Evolutionary conservation across 2,113 vertebrate species (phyloP), one percentile per base, ranked within the genome.

Genomic region (Lamprotornis superbus): DNA sequence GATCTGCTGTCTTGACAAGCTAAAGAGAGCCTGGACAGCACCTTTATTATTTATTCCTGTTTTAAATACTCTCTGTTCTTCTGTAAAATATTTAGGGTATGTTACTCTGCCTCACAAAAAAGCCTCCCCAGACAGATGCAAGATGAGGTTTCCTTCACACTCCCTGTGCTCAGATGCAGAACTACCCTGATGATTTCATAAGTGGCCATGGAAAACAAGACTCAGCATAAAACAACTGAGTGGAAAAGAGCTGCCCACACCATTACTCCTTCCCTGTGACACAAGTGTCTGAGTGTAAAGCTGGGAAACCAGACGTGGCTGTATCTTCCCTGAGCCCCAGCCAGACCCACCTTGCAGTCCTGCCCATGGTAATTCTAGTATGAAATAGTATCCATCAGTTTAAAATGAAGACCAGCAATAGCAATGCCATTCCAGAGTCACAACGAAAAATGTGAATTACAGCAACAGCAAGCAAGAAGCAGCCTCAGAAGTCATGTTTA

Each of bases 281-380:
- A n/a, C 28, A 60, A 60, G 20, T 2, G 15, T 76, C 65, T 2
- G 0, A 87, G 25, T 4, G 10, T 25, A 71, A 65, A 78, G 50
- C 40, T 50, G 71, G 19, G 25, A 81, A 85, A 80, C 8, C 40
- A 87, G 53, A 55, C 3, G 1, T 18, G 31, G 57, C n/a, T 71
- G 52, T 3, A 1, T 46, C 79, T 47, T 55, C 46, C 47, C 82
- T 9, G 7, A 57, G 40, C 20, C 12, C 15, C 61, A 87, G 52
- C 49, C 86, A 87, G 76, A 56, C 24, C 52, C 25, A 18, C 22
- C 40, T 33, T 50, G n/a, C 11, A 68, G 67, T 39, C 50, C 59
- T 15, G 31, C 67, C 44, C 5, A 0, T 9, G 11, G 37, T 2
- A 0, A 47, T 33, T 49, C 28, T 8, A 31, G 11, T 2, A 69